Base-by-base conservation (phyloP, 1,140 invertebrate species). In the Sinonovacula constricta region DNA sequence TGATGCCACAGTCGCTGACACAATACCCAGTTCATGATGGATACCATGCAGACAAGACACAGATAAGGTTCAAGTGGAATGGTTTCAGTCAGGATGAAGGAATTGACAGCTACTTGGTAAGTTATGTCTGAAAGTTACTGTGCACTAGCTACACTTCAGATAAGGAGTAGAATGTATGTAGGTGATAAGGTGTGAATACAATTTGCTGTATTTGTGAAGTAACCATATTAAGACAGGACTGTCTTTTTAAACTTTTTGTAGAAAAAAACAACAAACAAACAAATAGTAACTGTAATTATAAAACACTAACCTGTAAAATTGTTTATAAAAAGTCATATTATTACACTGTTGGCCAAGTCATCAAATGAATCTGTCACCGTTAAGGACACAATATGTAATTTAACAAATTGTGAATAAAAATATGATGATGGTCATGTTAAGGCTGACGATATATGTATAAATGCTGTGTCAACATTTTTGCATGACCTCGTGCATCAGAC, bases 61-160 rank as follows among this genome's bases (percentile, higher is more conserved):
- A 63, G 34, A 36, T 74, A 31, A 39, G 60, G 14, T 63, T 74
- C 31, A 59, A 51, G 24, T 74, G 70, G 70, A 53, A 39, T 14
- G 70, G 70, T 0, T 74, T 74, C 22, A 74, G 33, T 5, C 10
- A 49, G 26, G 59, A 74, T 34, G 59, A 63, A 31, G 70, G 70
- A 3, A 60, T 74, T 54, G n/a, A 74, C 22, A 74, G 31, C 53
- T 54, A 51, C 28, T n/a, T 63, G 59, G 70, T 74, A 53, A 2
- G 54, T 71, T 14, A n/a, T n/a, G n/a, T n/a, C n/a, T n/a, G n/a
- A n/a, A n/a, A n/a, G n/a, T n/a, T n/a, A n/a, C n/a, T n/a, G n/a
- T n/a, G n/a, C n/a, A n/a, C n/a, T n/a, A n/a, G n/a, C n/a, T n/a
- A n/a, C n/a, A n/a, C n/a, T n/a, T n/a, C n/a, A n/a, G n/a, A n/a